Evolutionary conservation across 23 tunicate species (phyloP).

Genomic region (Ciona savignyi): DNA sequence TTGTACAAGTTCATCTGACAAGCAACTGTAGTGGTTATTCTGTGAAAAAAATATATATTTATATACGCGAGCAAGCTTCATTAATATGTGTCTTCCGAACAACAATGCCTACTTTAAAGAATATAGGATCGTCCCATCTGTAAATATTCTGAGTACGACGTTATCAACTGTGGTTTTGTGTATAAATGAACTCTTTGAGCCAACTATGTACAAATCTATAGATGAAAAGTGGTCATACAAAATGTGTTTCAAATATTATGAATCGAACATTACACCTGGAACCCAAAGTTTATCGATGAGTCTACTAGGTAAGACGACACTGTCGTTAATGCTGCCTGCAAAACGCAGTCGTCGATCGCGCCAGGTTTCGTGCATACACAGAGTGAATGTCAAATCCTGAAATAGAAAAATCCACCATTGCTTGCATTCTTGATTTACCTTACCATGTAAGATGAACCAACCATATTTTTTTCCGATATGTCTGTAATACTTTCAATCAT

Average conservation of each 20-base stretch:
- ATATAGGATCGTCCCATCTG: slow-evolving; percentile 66
- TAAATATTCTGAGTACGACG: slow-evolving; percentile 48
- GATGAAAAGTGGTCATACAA: not conserved
- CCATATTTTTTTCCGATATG: too few species aligned
- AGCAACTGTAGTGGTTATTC: too few species aligned
- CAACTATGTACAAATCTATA: slow-evolving; percentile 72
- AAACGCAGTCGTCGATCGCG: slow-evolving; percentile 37
- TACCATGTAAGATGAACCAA: too few species aligned
- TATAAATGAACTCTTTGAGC: slow-evolving; percentile 72
- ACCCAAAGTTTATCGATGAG: slow-evolving; percentile 74
- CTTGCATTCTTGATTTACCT: too few species aligned
- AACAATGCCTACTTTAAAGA: slow-evolving; percentile 63
- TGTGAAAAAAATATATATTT: too few species aligned
- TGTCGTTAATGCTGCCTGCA: slow-evolving; percentile 7
- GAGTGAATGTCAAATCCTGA: slow-evolving; percentile 90
- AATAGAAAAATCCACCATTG: too few species aligned
- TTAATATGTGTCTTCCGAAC: too few species aligned
- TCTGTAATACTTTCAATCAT: too few species aligned
- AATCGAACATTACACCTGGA: too few species aligned
- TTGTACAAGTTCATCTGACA: too few species aligned
- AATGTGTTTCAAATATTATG: too few species aligned
- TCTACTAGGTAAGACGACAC: slow-evolving; percentile 82
- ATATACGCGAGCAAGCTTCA: too few species aligned
- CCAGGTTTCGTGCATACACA: slow-evolving; percentile 82
- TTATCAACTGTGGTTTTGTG: slow-evolving; percentile 68